Conservation (phyloP, 30 jellyfish, hydroid and myxozoan species). For the Catostylus mosaicus region DNA sequence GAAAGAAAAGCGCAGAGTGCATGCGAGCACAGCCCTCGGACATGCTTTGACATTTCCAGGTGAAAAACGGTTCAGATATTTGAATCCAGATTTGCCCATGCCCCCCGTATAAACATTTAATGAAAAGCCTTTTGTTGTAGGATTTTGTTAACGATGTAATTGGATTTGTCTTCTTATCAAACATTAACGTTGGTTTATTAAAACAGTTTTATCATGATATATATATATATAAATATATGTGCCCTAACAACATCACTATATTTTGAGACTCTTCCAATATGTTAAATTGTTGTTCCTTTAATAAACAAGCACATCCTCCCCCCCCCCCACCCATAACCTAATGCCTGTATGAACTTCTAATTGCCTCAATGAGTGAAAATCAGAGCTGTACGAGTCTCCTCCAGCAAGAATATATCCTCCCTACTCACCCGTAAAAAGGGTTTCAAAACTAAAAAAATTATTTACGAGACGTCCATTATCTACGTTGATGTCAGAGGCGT, state of each 20-base stretch:
- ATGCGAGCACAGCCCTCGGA: slow-evolving; percentile 18
- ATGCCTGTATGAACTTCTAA: too few relatives aligned
- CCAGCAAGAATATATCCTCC: too few relatives aligned
- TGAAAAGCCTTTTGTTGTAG: neutral
- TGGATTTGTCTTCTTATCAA: neutral
- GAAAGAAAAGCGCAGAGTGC: slow-evolving; percentile 11
- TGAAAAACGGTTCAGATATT: slow-evolving; percentile 60
- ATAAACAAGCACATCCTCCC: too few relatives aligned
- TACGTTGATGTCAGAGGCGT: neutral
- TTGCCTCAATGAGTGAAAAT: too few relatives aligned
- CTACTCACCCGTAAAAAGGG: too few relatives aligned
- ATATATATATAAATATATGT: too few relatives aligned
- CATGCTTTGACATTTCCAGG: slow-evolving; percentile 62
- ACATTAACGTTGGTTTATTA: neutral
- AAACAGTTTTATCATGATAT: neutral
- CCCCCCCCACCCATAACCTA: too few relatives aligned
- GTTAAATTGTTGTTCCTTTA: too few relatives aligned
- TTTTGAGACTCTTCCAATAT: too few relatives aligned
- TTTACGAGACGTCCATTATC: neutral
- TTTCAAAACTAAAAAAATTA: neutral
- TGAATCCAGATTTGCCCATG: slow-evolving; percentile 85
- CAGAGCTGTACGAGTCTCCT: too few relatives aligned
- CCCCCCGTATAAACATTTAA: slow-evolving; percentile 60
- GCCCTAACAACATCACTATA: too few relatives aligned
- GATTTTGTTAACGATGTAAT: neutral